Evolutionary conservation across 2,113 vertebrate species (phyloP), one percentile per base, ranked within the genome.

Genomic region (Microtus richardsoni): DNA sequence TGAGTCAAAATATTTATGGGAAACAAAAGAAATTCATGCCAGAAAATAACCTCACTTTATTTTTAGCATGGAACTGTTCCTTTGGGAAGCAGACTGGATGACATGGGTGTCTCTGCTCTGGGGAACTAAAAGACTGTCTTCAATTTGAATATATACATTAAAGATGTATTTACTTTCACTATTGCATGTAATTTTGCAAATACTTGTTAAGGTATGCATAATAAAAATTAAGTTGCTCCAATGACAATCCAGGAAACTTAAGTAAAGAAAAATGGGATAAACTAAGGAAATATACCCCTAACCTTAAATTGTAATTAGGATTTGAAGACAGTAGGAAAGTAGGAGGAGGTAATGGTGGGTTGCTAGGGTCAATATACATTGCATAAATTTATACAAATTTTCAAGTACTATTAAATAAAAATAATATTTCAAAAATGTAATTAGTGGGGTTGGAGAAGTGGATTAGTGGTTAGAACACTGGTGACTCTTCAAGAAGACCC

Each of bases 211-310:
- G 30, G 49, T 41, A 58, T 26, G 47, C 10, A 64, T 52, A 73
- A 62, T 58, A 94, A 88, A 92, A 91, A 85, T 62, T n/a, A 70
- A 89, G 41, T 73, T 84, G 79, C n/a, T 87, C 9, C 39, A 4
- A 3, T 33, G 39, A 33, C 1, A 89, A 66, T 4, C 68, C 28
- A 92, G 44, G 33, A 97, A 95, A 91, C 11, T 5, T 58, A 96
- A 60, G 52, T 12, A 26, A 33, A 64, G 60, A 5, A 28, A 78
- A 84, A 70, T 41, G 68, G 54, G 66, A 60, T 39, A 39, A 83
- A 9, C 28, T 33, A 11, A 49, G 3, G 4, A 77, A 89, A 58
- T 16, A 70, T 28, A 41, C 0, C 7, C 33, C 47, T 89, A 49
- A 79, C 44, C 36, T 60, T 84, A 64, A 54, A 64, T 60, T 24